These are phyloP conservation scores for Labroides dimidiatus DNA, from an alignment of 2,797 vertebrate species.

Conservation along the genomic window DNA sequence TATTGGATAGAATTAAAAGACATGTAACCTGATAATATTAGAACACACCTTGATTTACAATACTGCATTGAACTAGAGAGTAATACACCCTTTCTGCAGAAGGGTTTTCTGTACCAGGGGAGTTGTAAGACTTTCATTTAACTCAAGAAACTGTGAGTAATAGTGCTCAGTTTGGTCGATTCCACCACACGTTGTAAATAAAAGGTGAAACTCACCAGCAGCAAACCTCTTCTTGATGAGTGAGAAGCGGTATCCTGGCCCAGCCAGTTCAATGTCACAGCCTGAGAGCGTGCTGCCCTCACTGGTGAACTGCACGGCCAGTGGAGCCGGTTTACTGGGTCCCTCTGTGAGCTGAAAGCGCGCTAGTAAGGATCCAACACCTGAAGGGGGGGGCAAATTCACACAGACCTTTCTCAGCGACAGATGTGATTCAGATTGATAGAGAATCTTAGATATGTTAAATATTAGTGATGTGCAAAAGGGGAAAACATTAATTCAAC, in stretches of 20 bases:
- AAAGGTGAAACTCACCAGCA: conserved; percentile 85
- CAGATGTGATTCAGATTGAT: background rate
- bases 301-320: conserved; percentile 97
- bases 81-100: background rate
- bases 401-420: background rate
- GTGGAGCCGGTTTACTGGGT: conserved; percentile 92
- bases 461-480: background rate
- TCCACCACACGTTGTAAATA: too few species aligned
- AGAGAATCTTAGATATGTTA: background rate
- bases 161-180: too few species aligned
- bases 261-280: conserved; percentile 96
- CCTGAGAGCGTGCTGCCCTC: conserved; percentile 96
- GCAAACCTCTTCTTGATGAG: conserved; percentile 99
- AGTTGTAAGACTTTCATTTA: too few species aligned
- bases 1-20: background rate
- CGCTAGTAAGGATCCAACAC: conserved; percentile 94
- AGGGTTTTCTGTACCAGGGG: too few species aligned
- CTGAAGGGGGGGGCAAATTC: conserved; percentile 69
- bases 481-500: background rate
- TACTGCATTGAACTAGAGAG: too few species aligned
- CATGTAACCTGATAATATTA: background rate
- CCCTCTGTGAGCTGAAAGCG: conserved; percentile 94
- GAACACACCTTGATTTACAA: background rate
- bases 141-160: too few species aligned
- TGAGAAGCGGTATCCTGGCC: conserved; percentile 96